Percentiles rank a stretch among this genome's conserved stretches.
phyloP scores from a whole-genome alignment of 2,888 invertebrate genomes.

The Drosophila infuscata region DNA sequence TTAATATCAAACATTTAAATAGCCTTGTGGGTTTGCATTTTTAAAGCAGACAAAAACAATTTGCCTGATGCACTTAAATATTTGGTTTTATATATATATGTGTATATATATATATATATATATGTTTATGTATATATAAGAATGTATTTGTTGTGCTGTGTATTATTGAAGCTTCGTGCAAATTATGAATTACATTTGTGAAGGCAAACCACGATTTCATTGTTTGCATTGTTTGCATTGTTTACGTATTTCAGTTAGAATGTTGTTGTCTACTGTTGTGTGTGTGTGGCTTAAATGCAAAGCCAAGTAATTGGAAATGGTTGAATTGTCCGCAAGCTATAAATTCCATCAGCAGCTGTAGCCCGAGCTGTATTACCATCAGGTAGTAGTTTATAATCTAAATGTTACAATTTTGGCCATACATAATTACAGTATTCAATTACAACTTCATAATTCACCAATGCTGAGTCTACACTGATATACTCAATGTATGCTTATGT shows the following conservation, averaged over 20 bases:
- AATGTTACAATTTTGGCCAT: conserved; percentile 31
- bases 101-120: no score
- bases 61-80: conserved; percentile 64
- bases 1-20: conserved; percentile 4
- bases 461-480: conserved; percentile 1
- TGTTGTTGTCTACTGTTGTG: conserved; percentile 27
- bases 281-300: conserved; percentile 19
- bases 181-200: conserved; percentile 28
- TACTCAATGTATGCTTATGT: background rate
- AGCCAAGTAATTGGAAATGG: conserved; percentile 46
- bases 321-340: conserved; percentile 27
- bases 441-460: conserved; percentile 65
- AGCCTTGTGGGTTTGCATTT: conserved; percentile 10
- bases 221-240: conserved; percentile 15
- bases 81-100: conserved; percentile 28
- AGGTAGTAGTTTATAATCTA: conserved; percentile 19
- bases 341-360: conserved; percentile 21
- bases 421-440: conserved; percentile 72
- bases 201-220: conserved; percentile 7
- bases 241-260: conserved; percentile 21
- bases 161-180: conserved; percentile 21
- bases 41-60: conserved; percentile 68
- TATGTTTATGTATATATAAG: no score
- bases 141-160: background rate
- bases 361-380: background rate